Evolutionary conservation across 1,140 invertebrate genomes (phyloP).

Genomic region (Heliconius eleuchia): DNA sequence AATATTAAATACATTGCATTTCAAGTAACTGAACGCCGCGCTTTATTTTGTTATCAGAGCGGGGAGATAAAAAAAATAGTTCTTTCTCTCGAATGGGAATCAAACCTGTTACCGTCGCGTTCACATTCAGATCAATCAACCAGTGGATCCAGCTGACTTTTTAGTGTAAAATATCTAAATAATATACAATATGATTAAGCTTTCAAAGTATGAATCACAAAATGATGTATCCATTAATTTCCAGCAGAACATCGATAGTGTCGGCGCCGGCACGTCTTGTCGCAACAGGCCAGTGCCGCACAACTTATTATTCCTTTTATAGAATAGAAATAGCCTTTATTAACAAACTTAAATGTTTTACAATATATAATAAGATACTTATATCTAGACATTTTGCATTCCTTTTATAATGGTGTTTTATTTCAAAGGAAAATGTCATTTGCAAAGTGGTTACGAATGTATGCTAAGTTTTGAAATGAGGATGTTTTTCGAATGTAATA

Average conservation of each 20-base stretch:
- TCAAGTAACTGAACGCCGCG: too few relatives aligned
- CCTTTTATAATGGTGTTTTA: slow-evolving; percentile 35
- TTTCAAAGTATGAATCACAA: background rate
- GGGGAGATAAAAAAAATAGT: too few relatives aligned
- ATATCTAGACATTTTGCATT: background rate
- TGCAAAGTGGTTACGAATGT: slow-evolving; percentile 31
- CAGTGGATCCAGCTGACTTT: too few relatives aligned
- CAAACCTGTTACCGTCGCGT: too few relatives aligned
- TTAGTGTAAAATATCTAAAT: background rate
- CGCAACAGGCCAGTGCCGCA: slow-evolving; percentile 22
- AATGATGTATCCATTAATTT: background rate
- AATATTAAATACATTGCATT: too few relatives aligned
- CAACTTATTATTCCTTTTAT: slow-evolving; percentile 35
- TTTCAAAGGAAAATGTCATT: slow-evolving; percentile 39
- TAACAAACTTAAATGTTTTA: too few relatives aligned
- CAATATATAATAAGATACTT: too few relatives aligned
- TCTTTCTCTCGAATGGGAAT: too few relatives aligned
- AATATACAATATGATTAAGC: background rate
- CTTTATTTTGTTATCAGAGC: too few relatives aligned
- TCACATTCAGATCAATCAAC: too few relatives aligned
- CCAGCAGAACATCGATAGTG: slow-evolving; percentile 16
- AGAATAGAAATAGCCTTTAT: background rate
- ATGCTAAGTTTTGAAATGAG: slow-evolving; percentile 22
- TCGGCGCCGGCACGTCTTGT: slow-evolving; percentile 35
- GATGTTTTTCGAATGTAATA: slow-evolving; percentile 13